These are phyloP conservation scores for Typhlichthys eigenmanni DNA, from an alignment of 2,797 vertebrate species.

Conservation along the genomic window DNA sequence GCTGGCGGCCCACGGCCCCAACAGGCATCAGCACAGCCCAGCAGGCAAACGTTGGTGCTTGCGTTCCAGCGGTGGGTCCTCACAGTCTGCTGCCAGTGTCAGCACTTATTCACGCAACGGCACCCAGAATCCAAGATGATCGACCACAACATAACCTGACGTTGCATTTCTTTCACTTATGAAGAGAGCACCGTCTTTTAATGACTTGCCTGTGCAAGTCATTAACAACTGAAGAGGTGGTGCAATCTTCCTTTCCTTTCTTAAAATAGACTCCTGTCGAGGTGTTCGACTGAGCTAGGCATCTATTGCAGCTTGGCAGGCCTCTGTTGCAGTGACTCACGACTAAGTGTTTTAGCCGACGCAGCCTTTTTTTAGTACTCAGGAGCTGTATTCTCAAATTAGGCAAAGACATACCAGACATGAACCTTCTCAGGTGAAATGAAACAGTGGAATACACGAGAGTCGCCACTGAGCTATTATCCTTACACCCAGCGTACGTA, in stretches of 20 bases:
- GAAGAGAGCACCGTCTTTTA: slow-evolving; percentile 8
- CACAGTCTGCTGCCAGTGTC: slow-evolving; percentile 54
- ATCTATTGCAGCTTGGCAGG: not conserved
- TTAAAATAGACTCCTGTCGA: slow-evolving; percentile 20
- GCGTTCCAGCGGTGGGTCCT: slow-evolving; percentile 41
- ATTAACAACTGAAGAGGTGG: slow-evolving; percentile 25
- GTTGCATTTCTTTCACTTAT: slow-evolving; percentile 44
- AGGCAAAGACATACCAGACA: slow-evolving; percentile 28
- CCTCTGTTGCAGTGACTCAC: slow-evolving; percentile 2
- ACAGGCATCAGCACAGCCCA: slow-evolving; percentile 31
- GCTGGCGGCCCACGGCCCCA: slow-evolving; percentile 26
- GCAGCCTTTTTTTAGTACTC: slow-evolving; percentile 30
- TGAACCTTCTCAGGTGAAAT: slow-evolving; percentile 30
- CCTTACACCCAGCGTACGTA: slow-evolving; percentile 14
- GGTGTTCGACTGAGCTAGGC: not conserved
- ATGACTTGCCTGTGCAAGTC: slow-evolving; percentile 5
- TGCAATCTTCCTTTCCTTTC: slow-evolving; percentile 33
- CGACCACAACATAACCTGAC: slow-evolving; percentile 62
- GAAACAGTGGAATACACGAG: slow-evolving; percentile 19
- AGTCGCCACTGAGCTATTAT: slow-evolving; percentile 24
- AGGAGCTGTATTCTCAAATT: slow-evolving; percentile 45
- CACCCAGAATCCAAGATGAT: slow-evolving; percentile 64
- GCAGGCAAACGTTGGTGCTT: slow-evolving; percentile 44
- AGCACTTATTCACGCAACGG: slow-evolving; percentile 61
- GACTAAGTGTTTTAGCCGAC: slow-evolving; percentile 44